Conservation (phyloP, 2,113 vertebrate species). For the Balaeniceps rex region DNA sequence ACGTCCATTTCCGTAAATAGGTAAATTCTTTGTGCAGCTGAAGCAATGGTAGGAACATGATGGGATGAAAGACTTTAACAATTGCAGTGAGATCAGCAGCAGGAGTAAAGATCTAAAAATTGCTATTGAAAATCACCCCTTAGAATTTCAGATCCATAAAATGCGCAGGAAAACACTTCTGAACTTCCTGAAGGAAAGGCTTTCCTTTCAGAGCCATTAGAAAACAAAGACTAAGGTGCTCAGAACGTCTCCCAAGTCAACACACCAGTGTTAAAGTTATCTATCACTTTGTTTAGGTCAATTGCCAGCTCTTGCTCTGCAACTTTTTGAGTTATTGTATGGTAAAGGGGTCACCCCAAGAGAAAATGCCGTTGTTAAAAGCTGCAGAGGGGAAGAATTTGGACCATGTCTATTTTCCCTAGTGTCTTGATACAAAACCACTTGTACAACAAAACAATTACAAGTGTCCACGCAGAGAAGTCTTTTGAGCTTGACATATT, state of each 20-base stretch:
- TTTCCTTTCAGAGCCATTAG: neutral
- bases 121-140: rapidly evolving
- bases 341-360: neutral
- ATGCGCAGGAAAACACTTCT: neutral
- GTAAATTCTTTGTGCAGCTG: neutral
- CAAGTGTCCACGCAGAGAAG: neutral
- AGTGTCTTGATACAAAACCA: neutral
- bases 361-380: neutral
- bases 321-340: neutral
- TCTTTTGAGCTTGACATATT: neutral
- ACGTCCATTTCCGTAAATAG: neutral
- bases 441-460: neutral
- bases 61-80: neutral
- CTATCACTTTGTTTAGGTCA: neutral
- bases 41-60: neutral
- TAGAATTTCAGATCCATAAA: neutral
- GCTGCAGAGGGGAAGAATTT: neutral
- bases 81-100: neutral
- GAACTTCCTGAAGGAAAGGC: neutral
- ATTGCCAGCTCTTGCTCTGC: neutral
- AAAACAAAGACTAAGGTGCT: neutral
- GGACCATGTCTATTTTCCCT: neutral
- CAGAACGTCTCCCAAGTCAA: neutral
- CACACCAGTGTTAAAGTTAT: neutral
- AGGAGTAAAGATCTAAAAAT: neutral